A percentile compares a stretch with the other conserved stretches of the same genome.
Conservation (phyloP, 2,888 invertebrate genomes). For the Hirtodrosophila histrioides region DNA sequence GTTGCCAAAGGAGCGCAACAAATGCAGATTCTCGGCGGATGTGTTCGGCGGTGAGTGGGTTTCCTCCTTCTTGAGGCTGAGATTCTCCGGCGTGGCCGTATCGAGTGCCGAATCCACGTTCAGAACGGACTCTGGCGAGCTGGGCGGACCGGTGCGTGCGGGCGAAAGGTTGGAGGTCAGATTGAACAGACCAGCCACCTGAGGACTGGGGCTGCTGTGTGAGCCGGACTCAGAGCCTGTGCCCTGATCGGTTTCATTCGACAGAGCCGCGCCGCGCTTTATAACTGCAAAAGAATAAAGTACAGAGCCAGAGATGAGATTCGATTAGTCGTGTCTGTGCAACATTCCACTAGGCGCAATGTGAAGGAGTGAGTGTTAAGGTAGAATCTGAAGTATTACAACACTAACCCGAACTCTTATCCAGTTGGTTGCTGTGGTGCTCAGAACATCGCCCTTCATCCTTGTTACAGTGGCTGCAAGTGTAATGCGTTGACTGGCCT, state of each 20-base stretch:
- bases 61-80: conserved; percentile 89
- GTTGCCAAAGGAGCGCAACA: conserved; percentile 81
- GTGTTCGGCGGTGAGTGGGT: conserved; percentile 84
- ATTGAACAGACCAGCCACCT: conserved; percentile 76
- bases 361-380: too few relatives aligned
- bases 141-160: conserved; percentile 83
- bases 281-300: conserved; percentile 73
- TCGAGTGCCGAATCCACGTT: conserved; percentile 85
- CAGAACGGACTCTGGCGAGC: conserved; percentile 84
- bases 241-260: conserved; percentile 84
- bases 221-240: conserved; percentile 84
- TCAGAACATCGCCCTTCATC: conserved; percentile 84
- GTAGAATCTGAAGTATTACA: not conserved
- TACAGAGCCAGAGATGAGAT: conserved; percentile 15
- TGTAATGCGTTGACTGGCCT: conserved; percentile 72
- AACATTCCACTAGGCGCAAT: conserved; percentile 55
- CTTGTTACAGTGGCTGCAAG: conserved; percentile 84
- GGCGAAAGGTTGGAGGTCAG: conserved; percentile 83
- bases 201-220: conserved; percentile 83
- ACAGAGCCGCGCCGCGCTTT: conserved; percentile 83
- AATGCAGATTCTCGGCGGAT: conserved; percentile 81
- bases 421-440: conserved; percentile 83
- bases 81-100: conserved; percentile 90
- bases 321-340: conserved; percentile 49
- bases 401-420: conserved; percentile 84